Evolutionary conservation across 2,797 vertebrate species (phyloP), one percentile per base, ranked within the genome.

Genomic region (Danio aesculapii): DNA sequence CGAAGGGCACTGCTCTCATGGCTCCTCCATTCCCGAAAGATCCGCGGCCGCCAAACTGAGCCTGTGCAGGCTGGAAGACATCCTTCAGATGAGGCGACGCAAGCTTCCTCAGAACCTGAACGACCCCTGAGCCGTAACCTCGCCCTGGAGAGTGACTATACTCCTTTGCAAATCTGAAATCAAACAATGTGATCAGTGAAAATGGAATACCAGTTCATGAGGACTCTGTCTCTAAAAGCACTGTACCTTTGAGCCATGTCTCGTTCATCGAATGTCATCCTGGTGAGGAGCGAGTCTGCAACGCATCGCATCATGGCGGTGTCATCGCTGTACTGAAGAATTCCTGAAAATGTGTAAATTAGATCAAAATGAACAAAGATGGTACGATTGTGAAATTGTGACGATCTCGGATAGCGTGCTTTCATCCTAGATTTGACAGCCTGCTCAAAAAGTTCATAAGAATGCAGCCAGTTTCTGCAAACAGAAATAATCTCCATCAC

Each of bases 21-120:
- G 98, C 98, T 0, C 97, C 98, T 0, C 98, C 98, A 0, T 99
- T 99, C 41, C 98, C 98, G 0, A 97, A 99, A 64, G 98, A 99
- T 61, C 98, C 98, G 1, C 96, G 95, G 6, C 98, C 98, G 0
- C 95, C 96, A 77, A 99, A 99, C 91, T 99, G 98, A 84, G 96
- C 95, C 58, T 95, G 93, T 0, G 98, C 98, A 0, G 98, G 98
- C 87, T 97, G 96, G 75, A 96, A 98, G 53, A 99, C 95, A 0
- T 98, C 97, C 0, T 6, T 92, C 83, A 97, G 96, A 52, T 97
- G 96, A 59, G 97, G 95, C 30, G 94, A 97, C 4, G 96, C 92
- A 10, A 99, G 95, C 87, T 98, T 99, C 92, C 95, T 96, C 91
- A 99, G 94, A 82, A 99, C 97, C 0, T 96, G 96, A 86, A 98